Conservation (phyloP, 2,797 vertebrate genomes). For the Triplophysa bombifrons region DNA sequence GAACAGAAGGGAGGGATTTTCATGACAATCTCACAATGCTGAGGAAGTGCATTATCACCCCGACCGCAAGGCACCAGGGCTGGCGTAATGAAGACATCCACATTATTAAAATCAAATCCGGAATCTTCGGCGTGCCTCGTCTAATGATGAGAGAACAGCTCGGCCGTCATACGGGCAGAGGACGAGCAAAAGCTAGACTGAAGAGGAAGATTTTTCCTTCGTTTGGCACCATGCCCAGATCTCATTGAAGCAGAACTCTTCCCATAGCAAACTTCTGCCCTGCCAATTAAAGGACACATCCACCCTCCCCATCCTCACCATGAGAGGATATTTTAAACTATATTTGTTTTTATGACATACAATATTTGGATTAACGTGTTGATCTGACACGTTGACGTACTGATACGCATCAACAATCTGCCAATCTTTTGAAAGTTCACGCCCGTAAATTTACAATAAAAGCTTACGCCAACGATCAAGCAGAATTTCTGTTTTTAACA, state of each 20-base stretch:
- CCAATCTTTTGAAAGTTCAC: background rate
- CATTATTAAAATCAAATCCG: conserved; percentile 96
- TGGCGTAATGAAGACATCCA: conserved; percentile 88
- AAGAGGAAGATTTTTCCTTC: conserved; percentile 80
- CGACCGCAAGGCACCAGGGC: conserved; percentile 81
- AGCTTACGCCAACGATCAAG: conserved; percentile 35
- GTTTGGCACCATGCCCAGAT: conserved; percentile 95
- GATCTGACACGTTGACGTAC: conserved; percentile 2
- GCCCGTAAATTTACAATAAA: conserved; percentile 36
- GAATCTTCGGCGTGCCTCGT: conserved; percentile 84
- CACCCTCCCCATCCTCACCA: conserved; percentile 53
- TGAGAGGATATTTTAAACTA: conserved; percentile 72
- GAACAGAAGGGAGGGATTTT: conserved; percentile 74
- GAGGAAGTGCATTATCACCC: conserved; percentile 76
- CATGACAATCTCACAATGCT: conserved; percentile 77
- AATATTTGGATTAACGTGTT: conserved; percentile 44
- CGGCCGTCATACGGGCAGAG: conserved; percentile 89
- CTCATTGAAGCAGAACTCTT: conserved; percentile 96
- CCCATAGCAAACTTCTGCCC: conserved; percentile 86
- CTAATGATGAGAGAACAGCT: conserved; percentile 89
- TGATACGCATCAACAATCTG: conserved; percentile 18
- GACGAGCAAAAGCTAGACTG: conserved; percentile 65
- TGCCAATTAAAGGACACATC: conserved; percentile 83
- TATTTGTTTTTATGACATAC: conserved; percentile 38
- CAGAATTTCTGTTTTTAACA: conserved; percentile 35